phyloP scores from a whole-genome alignment of 1,140 invertebrate genomes.

The Sycophaga agraensis region DNA sequence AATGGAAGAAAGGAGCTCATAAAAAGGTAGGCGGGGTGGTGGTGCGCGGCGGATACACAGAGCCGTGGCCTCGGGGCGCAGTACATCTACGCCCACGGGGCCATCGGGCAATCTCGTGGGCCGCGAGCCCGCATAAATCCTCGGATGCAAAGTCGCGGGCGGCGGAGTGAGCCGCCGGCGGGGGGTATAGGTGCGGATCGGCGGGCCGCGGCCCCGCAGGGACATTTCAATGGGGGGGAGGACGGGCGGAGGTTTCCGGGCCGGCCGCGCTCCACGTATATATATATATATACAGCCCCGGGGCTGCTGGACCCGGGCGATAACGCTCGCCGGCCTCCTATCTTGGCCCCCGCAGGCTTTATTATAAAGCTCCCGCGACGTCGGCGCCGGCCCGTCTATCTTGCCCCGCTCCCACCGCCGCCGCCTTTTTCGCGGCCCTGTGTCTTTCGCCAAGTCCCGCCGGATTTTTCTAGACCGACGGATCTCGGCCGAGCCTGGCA shows the following conservation, averaged over 20 bases:
- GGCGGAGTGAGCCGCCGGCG: no score
- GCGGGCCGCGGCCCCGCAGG: neutral
- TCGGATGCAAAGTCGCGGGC: no score
- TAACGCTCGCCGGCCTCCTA: slow-evolving; percentile 38
- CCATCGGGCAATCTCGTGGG: no score
- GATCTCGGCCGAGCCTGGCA: no score
- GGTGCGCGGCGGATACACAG: no score
- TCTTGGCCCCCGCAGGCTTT: slow-evolving; percentile 42
- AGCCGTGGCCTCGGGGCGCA: no score
- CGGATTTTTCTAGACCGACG: no score
- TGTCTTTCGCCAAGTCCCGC: no score
- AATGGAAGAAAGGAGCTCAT: no score
- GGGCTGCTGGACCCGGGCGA: slow-evolving; percentile 34
- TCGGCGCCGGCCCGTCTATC: slow-evolving; percentile 20
- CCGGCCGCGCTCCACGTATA: slow-evolving; percentile 11
- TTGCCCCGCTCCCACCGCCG: slow-evolving; percentile 14
- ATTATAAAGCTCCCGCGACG: slow-evolving; percentile 39
- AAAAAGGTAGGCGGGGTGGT: no score
- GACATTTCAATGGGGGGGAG: slow-evolving; percentile 22
- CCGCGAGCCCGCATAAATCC: no score
- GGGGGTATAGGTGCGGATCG: neutral
- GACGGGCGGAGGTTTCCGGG: slow-evolving; percentile 1
- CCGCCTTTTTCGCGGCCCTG: neutral
- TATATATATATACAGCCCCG: neutral
- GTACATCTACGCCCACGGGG: no score